phyloP scores from a whole-genome alignment of 2,797 vertebrate species.

The Esox lucius region DNA sequence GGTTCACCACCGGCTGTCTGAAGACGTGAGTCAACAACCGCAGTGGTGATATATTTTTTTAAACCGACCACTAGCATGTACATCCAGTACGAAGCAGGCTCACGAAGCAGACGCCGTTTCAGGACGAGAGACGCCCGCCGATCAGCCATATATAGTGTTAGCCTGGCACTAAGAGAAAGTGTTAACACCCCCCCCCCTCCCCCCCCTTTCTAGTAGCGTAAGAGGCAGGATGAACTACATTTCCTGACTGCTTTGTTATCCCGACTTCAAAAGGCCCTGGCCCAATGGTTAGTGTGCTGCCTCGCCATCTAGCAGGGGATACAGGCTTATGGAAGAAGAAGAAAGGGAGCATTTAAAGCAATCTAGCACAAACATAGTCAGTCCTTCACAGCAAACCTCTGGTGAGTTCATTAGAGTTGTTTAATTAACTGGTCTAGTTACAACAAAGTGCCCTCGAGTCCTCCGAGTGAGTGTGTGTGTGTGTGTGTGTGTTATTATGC shows the following conservation, averaged over 20 bases:
- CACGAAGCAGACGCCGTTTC: background rate
- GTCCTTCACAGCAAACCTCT: conserved; percentile 46
- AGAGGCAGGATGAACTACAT: conserved; percentile 42
- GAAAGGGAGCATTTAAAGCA: conserved; percentile 44
- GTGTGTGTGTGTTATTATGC: background rate
- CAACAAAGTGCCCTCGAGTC: conserved; percentile 49
- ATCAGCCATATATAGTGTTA: background rate
- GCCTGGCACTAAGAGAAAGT: background rate
- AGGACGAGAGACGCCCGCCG: background rate
- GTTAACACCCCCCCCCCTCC: background rate
- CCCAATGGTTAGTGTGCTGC: conserved; percentile 28
- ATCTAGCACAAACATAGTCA: conserved; percentile 43
- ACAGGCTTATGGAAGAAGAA: conserved; percentile 33
- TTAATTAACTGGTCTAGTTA: conserved; percentile 56
- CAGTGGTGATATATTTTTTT: background rate
- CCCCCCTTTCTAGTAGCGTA: conserved; percentile 15
- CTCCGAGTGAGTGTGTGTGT: background rate
- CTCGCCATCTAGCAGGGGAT: conserved; percentile 33
- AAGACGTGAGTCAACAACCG: no score
- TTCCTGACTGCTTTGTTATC: conserved; percentile 42
- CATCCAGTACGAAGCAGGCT: background rate
- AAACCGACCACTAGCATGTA: background rate
- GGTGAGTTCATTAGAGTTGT: conserved; percentile 55
- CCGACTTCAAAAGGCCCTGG: conserved; percentile 43
- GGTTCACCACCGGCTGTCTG: background rate